Evolutionary conservation across 2,113 vertebrate species (phyloP).

Genomic region (Numida meleagris): DNA sequence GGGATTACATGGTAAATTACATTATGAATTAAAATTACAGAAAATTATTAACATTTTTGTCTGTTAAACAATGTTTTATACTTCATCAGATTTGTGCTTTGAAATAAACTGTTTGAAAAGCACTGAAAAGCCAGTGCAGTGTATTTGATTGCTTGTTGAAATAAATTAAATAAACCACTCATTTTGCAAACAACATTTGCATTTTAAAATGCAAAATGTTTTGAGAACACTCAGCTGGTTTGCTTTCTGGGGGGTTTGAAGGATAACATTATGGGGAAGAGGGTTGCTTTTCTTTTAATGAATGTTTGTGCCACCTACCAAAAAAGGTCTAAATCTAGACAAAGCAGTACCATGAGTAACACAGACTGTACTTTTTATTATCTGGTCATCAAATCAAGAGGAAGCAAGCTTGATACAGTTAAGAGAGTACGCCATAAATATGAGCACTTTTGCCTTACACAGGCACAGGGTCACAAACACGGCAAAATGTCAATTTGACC

Average conservation of each 20-base stretch:
- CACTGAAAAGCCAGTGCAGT: neutral
- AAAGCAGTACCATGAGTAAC: neutral
- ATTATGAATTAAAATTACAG: too few species aligned
- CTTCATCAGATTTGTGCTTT: constrained; percentile 11
- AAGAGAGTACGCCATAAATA: neutral
- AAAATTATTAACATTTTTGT: constrained; percentile 38
- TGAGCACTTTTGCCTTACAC: neutral
- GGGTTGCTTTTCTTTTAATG: neutral
- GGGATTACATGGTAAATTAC: constrained; percentile 36
- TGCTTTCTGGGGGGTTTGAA: neutral
- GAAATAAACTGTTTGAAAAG: constrained; percentile 59
- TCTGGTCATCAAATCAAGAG: neutral
- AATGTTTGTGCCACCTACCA: neutral
- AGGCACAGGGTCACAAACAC: neutral
- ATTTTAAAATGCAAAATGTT: neutral
- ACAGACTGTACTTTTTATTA: neutral
- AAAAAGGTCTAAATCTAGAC: neutral
- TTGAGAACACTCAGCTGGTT: neutral
- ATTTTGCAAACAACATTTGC: neutral
- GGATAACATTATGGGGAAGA: neutral
- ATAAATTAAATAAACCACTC: constrained; percentile 35
- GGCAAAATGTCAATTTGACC: neutral
- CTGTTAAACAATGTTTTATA: constrained; percentile 43
- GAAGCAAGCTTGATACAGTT: neutral
- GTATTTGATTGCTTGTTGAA: constrained; percentile 49